Percentiles rank a stretch among this genome's conserved stretches.
These are phyloP conservation scores for Pedicia rivosa DNA, from an alignment of 2,888 invertebrate species.

Conservation along the genomic window DNA sequence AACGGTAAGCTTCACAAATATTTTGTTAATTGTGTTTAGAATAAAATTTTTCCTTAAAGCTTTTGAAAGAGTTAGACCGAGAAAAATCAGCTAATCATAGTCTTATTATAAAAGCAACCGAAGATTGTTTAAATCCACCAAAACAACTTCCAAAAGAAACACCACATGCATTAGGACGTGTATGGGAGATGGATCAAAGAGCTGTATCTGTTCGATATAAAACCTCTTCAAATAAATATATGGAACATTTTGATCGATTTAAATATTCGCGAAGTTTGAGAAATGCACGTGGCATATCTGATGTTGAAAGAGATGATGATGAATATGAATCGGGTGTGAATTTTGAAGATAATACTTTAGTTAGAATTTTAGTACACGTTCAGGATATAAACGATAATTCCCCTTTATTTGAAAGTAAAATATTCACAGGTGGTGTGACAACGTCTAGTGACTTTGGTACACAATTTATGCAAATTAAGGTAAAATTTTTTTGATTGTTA, in stretches of 20 bases:
- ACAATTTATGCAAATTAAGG: constrained; percentile 69
- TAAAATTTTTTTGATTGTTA: constrained; percentile 21
- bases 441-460: constrained; percentile 85
- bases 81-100: constrained; percentile 51
- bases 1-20: constrained; percentile 15
- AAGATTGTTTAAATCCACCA: constrained; percentile 56
- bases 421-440: constrained; percentile 89
- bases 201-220: constrained; percentile 2
- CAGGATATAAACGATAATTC: constrained; percentile 84
- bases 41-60: constrained; percentile 21
- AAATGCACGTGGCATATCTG: too few species aligned
- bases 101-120: constrained; percentile 63
- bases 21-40: background rate
- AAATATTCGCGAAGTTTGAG: constrained; percentile 20
- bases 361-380: constrained; percentile 54
- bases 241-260: constrained; percentile 16
- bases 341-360: constrained; percentile 44
- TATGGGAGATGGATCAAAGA: too few species aligned
- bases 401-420: constrained; percentile 60
- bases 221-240: background rate
- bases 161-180: background rate
- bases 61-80: constrained; percentile 51
- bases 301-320: too few species aligned
- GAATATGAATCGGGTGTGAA: background rate
- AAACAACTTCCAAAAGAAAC: constrained; percentile 16